These are phyloP conservation scores for Aphelocoma coerulescens DNA, from an alignment of 2,113 vertebrate species.

Conservation along the genomic window DNA sequence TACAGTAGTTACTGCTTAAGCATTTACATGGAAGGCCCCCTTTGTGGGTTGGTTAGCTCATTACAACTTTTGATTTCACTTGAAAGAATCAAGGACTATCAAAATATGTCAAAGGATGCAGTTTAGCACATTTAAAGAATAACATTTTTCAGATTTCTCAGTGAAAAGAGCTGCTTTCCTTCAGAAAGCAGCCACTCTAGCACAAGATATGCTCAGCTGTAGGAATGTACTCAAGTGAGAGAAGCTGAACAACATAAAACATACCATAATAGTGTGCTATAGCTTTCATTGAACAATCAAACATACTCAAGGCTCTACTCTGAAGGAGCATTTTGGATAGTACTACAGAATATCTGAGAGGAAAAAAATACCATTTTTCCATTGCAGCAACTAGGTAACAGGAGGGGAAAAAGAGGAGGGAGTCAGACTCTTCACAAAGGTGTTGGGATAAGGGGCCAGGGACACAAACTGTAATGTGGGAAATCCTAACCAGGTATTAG, in stretches of 20 bases:
- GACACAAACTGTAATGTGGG: background rate
- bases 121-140: background rate
- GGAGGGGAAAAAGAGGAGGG: background rate
- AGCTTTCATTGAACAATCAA: background rate
- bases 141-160: background rate
- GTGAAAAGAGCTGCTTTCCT: background rate
- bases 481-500: background rate
- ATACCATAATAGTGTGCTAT: rapidly evolving
- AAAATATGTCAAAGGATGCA: background rate
- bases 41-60: background rate
- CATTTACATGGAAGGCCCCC: background rate
- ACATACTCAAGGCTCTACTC: background rate
- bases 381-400: background rate
- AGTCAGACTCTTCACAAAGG: background rate
- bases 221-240: background rate
- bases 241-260: background rate
- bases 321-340: background rate
- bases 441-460: background rate
- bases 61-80: background rate
- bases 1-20: background rate
- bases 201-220: background rate
- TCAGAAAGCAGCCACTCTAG: background rate
- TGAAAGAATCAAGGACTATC: background rate
- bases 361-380: background rate
- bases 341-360: background rate